Conservation (phyloP, 2,888 invertebrate genomes). For the Rhodophaea formosa region DNA sequence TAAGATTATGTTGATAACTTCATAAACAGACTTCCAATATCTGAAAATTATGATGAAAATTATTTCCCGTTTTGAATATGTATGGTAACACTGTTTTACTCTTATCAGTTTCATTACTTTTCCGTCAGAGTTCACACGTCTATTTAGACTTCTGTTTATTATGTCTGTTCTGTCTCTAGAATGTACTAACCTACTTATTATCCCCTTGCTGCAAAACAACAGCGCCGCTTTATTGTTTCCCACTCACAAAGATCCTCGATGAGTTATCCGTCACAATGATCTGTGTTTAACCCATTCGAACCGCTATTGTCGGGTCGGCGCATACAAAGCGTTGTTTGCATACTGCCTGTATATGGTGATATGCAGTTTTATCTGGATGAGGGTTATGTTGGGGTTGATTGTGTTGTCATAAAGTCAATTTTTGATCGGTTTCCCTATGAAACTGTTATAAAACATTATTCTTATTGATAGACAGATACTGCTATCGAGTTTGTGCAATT, state of each 20-base stretch:
- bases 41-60: no score
- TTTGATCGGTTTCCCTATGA: no score
- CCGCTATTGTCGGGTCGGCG: slow-evolving; percentile 60
- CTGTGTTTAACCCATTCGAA: slow-evolving; percentile 63
- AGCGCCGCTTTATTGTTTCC: slow-evolving; percentile 63
- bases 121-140: not conserved
- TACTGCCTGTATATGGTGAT: slow-evolving; percentile 57
- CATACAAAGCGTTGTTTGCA: slow-evolving; percentile 66
- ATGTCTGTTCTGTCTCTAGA: slow-evolving; percentile 9
- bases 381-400: not conserved
- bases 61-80: not conserved
- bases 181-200: slow-evolving; percentile 29
- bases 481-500: no score
- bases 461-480: no score
- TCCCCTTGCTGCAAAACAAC: slow-evolving; percentile 45
- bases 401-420: no score
- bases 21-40: no score
- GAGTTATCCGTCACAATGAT: slow-evolving; percentile 61
- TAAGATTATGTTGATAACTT: no score
- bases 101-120: not conserved
- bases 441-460: no score
- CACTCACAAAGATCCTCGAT: slow-evolving; percentile 66
- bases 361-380: slow-evolving; percentile 37
- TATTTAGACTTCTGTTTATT: slow-evolving; percentile 24
- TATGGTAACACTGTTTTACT: not conserved